phyloP scores from a whole-genome alignment of 2,113 vertebrate species.

The Myocastor coypus region DNA sequence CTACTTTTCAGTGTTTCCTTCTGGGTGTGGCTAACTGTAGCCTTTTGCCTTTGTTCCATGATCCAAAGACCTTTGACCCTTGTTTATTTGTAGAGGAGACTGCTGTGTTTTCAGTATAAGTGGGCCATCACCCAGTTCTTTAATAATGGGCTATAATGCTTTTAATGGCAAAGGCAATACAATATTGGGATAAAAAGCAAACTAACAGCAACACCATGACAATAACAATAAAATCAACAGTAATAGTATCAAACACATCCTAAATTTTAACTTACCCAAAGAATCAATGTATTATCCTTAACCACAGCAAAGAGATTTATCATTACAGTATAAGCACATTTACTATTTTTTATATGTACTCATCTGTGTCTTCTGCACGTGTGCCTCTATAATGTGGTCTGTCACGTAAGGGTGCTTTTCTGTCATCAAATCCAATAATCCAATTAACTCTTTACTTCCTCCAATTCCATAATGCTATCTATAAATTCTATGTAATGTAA shows the following conservation, averaged over 20 bases:
- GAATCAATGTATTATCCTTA: neutral
- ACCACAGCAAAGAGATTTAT: neutral
- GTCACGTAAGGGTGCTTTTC: neutral
- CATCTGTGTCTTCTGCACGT: neutral
- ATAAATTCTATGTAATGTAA: neutral
- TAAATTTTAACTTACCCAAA: neutral
- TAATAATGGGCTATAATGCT: neutral
- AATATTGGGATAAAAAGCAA: neutral
- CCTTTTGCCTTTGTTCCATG: neutral
- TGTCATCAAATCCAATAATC: neutral
- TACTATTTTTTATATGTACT: neutral
- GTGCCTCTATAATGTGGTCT: neutral
- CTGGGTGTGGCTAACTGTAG: neutral
- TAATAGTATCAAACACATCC: neutral
- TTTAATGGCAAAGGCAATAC: neutral
- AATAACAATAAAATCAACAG: neutral
- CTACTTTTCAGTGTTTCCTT: neutral
- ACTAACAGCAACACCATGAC: neutral
- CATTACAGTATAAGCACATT: neutral
- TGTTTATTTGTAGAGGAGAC: neutral
- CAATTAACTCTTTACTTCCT: neutral
- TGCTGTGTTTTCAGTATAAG: neutral
- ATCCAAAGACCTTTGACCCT: neutral
- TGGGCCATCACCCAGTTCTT: neutral
- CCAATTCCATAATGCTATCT: neutral